Percentiles rank a stretch among this genome's conserved stretches.
phyloP scores from a whole-genome alignment of 2,888 invertebrate genomes.

The Automeris io region DNA sequence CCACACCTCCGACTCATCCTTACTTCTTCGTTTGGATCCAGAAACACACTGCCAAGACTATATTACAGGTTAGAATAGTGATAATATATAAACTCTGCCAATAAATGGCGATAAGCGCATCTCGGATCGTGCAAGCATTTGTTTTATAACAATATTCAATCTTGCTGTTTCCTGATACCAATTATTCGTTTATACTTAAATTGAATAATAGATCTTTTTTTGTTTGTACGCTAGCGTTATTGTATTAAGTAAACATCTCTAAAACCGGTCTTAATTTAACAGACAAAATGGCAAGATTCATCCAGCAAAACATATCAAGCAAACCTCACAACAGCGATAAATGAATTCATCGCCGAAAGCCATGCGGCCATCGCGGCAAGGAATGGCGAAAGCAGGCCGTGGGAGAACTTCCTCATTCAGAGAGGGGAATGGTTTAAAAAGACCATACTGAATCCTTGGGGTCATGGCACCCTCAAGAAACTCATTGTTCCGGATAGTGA shows the following conservation, averaged over 20 bases:
- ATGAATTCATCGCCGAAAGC: conserved; percentile 49
- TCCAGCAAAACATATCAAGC: conserved; percentile 44
- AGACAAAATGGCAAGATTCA: conserved; percentile 62
- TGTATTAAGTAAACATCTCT: no score
- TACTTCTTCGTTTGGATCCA: conserved; percentile 59
- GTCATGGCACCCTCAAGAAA: conserved; percentile 71
- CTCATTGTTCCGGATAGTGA: conserved; percentile 75
- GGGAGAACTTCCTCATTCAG: conserved; percentile 62
- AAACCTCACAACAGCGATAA: conserved; percentile 43
- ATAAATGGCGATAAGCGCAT: no score
- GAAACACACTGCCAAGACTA: conserved; percentile 51
- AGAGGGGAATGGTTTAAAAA: conserved; percentile 76
- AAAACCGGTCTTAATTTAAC: conserved; percentile 6
- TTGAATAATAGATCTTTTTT: no score
- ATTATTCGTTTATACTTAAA: no score
- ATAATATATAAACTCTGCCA: no score
- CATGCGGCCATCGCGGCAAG: conserved; percentile 40
- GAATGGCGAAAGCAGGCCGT: conserved; percentile 41
- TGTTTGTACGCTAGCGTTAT: no score
- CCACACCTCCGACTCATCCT: conserved; percentile 47
- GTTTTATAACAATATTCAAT: no score
- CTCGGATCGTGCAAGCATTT: no score
- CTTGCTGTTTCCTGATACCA: no score
- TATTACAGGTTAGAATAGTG: conserved; percentile 43
- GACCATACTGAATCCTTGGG: conserved; percentile 71